Base-by-base conservation (phyloP, 2,888 invertebrate genomes). In the Dysmachus trigonus region DNA sequence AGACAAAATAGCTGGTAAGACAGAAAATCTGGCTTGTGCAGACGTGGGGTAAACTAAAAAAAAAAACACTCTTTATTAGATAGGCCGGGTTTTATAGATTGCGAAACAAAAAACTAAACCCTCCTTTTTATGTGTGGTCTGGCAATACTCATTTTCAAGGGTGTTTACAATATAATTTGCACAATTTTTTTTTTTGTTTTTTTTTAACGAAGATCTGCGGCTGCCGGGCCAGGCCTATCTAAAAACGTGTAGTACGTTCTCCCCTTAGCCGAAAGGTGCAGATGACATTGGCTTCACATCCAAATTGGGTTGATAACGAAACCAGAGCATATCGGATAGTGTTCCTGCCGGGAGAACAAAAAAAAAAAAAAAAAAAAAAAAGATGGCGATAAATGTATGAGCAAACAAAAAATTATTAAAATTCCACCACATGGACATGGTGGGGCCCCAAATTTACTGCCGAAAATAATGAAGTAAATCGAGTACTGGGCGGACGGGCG, bases 231-330 rank as follows among this genome's bases (percentile, higher is more conserved):
- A 38, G 38, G 22, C n/a, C n/a, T 27, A 30, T 72, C 83, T 27
- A 33, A 41, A 83, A 72, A 72, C 72, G 38, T 72, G 71, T 71
- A 38, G 27, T 22, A 62, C 10, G 13, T 27, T 72, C 33, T 22
- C 22, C 71, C 38, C 71, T 30, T 18, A 83, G 71, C 31, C 72
- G 33, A 41, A 83, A 83, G 83, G 83, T 83, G 83, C 72, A 72
- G 83, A 71, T 83, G 83, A 83, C 83, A 83, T 83, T 83, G 72
- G 38, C 72, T 41, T 41, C 41, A 35, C 71, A 83, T 35, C 35
- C 41, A 47, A 76, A 83, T 33, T 38, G 31, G 72, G 15, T 30
- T 83, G 83, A 83, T 83, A 83, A 83, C 71, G 10, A 83, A 81
- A 41, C 33, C 72, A 13, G 83, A 30, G 7, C 72, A 83, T 72